Conservation (phyloP, 2,888 invertebrate genomes). For the Sarcophaga rosellei region DNA sequence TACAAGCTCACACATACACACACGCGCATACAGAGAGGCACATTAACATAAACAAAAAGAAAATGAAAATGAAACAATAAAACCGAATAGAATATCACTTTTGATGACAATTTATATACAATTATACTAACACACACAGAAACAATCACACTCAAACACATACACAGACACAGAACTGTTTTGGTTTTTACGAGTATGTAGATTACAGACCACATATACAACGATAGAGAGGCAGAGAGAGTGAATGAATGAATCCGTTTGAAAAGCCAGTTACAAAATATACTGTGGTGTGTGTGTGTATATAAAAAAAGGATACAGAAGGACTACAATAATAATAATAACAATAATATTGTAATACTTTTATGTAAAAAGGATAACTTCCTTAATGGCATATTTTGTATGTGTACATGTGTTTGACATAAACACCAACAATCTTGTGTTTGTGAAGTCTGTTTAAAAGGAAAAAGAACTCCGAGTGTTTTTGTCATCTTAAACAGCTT, state of each 20-base stretch:
- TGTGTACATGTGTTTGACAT: conserved; percentile 26
- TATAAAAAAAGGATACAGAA: conserved; percentile 25
- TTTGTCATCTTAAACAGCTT: conserved; percentile 22
- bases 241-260: neutral
- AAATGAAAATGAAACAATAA: neutral
- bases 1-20: neutral
- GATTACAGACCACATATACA: conserved; percentile 4
- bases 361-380: conserved; percentile 55
- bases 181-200: conserved; percentile 60
- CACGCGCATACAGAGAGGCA: no score
- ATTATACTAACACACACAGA: neutral
- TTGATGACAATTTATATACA: neutral
- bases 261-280: neutral
- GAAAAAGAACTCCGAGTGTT: neutral
- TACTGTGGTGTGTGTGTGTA: neutral
- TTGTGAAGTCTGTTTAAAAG: neutral
- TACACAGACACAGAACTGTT: conserved; percentile 20
- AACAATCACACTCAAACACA: neutral
- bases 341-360: conserved; percentile 37
- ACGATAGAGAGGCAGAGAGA: neutral
- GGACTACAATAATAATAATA: neutral
- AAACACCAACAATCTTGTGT: conserved; percentile 14
- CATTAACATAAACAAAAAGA: neutral
- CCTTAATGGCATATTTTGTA: conserved; percentile 49
- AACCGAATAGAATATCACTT: neutral